Evolutionary conservation across 2,888 invertebrate genomes (phyloP).

Genomic region (Drosophila histrio): DNA sequence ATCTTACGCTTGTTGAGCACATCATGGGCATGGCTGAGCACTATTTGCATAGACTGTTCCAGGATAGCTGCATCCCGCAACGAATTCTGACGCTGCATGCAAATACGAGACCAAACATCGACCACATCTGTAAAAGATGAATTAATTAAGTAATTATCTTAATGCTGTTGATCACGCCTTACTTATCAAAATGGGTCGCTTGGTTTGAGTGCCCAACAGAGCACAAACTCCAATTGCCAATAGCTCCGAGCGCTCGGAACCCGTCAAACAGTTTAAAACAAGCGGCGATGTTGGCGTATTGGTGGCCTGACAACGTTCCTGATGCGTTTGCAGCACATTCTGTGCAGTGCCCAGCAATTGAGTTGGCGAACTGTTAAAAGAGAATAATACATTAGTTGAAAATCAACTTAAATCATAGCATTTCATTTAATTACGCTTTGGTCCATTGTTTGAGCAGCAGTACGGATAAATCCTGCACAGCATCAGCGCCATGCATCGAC

Average conservation of each 20-base stretch:
- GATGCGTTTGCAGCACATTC: conserved; percentile 82
- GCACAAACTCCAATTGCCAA: conserved; percentile 82
- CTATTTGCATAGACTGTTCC: conserved; percentile 83
- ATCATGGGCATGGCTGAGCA: conserved; percentile 83
- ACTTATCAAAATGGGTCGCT: conserved; percentile 83
- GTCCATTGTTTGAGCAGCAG: conserved; percentile 84
- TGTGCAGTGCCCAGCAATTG: conserved; percentile 82
- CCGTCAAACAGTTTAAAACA: conserved; percentile 83
- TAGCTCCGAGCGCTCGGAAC: conserved; percentile 83
- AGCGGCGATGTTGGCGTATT: conserved; percentile 80
- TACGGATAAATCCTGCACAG: conserved; percentile 82
- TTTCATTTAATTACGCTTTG: conserved; percentile 76
- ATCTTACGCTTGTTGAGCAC: conserved; percentile 83
- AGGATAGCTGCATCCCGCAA: conserved; percentile 81
- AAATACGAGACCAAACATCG: conserved; percentile 84
- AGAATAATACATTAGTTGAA: background rate
- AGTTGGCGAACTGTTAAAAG: conserved; percentile 74
- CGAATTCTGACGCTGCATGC: conserved; percentile 83
- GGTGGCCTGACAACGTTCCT: conserved; percentile 80
- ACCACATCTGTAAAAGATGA: conserved; percentile 78
- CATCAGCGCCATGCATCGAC: conserved; percentile 83
- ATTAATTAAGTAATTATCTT: background rate
- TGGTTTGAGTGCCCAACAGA: conserved; percentile 81
- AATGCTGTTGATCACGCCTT: conserved; percentile 37
- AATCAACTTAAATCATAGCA: no score